phyloP scores from a whole-genome alignment of 1,140 invertebrate species.

The Himalopsyche phryganea region DNA sequence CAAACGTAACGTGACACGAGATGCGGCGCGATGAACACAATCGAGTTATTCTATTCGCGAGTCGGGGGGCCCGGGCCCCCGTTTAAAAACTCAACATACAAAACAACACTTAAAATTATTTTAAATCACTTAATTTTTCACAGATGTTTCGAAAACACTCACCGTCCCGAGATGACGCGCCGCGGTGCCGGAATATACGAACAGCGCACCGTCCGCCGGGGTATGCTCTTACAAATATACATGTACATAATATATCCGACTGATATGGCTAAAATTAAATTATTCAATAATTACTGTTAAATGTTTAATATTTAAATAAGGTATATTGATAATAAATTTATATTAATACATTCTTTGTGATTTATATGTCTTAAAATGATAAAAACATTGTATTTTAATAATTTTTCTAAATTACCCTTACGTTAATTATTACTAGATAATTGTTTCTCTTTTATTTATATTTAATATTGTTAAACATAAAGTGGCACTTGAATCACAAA shows the following conservation, averaged over 20 bases:
- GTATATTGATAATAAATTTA: conserved; percentile 36
- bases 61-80: too few relatives aligned
- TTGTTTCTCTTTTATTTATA: conserved; percentile 45
- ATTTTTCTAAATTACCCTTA: conserved; percentile 53
- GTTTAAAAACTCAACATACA: conserved; percentile 20
- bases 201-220: conserved; percentile 3
- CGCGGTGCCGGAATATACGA: conserved; percentile 4
- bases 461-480: conserved; percentile 54
- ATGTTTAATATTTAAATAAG: conserved; percentile 33
- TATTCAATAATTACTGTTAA: conserved; percentile 28
- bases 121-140: conserved; percentile 29
- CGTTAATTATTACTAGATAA: conserved; percentile 57
- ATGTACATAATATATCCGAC: conserved; percentile 35
- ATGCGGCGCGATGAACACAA: not conserved
- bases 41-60: too few relatives aligned
- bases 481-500: conserved; percentile 60
- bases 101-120: conserved; percentile 32
- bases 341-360: conserved; percentile 32
- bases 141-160: conserved; percentile 30
- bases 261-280: conserved; percentile 59
- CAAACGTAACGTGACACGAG: conserved; percentile 11
- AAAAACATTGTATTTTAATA: conserved; percentile 57
- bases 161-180: too few relatives aligned
- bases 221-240: conserved; percentile 25
- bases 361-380: conserved; percentile 55